Base-by-base conservation (phyloP, 2,888 invertebrate species). In the Polyommatus iphigenia region DNA sequence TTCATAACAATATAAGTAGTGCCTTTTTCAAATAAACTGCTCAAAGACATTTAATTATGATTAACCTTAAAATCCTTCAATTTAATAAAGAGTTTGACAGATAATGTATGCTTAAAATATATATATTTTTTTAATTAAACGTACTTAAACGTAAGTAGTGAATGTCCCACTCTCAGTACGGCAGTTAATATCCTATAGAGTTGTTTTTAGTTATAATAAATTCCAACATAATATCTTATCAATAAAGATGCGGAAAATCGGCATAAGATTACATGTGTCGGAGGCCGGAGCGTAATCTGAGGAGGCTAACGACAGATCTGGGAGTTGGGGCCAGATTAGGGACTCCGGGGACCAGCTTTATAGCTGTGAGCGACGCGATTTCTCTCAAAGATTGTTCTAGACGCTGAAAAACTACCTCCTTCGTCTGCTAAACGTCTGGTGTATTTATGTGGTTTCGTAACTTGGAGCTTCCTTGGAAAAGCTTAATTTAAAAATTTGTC, bases 251-350 rank as follows among this genome's bases (percentile, higher is more conserved):
- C 24, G 54, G 29, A 75, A 75, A 75, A 75, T 54, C 54, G 46
- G 50, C 54, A 54, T 50, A 75, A 24, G 50, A 75, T 50, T 75
- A 46, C 54, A 54, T 50, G 75, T 54, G 54, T 75, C 75, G 18
- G 50, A 50, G 75, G 54, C 54, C 75, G 18, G 50, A 50, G 75
- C 75, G 75, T 75, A 75, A 75, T 75, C 75, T 75, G 75, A 18
- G 54, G 36, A 24, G 62, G 62, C 62, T 77, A 77, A 77, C 67
- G 76, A 77, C 67, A 77, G 76, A 77, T 67, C 62, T 15, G 75
- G 75, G 75, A 75, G 41, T 50, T 54, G 75, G 75, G 59, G 73
- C 46, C 46, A 20, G 72, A 72, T 72, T 72, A 57, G 59, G n/a
- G 76, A 8, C 54, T 32, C 54, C 32, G 57, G 59, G 18, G 72